Evolutionary conservation across 2,888 invertebrate genomes (phyloP), one percentile per base, ranked within the genome.

Genomic region (Rugalucina vietnamica): DNA sequence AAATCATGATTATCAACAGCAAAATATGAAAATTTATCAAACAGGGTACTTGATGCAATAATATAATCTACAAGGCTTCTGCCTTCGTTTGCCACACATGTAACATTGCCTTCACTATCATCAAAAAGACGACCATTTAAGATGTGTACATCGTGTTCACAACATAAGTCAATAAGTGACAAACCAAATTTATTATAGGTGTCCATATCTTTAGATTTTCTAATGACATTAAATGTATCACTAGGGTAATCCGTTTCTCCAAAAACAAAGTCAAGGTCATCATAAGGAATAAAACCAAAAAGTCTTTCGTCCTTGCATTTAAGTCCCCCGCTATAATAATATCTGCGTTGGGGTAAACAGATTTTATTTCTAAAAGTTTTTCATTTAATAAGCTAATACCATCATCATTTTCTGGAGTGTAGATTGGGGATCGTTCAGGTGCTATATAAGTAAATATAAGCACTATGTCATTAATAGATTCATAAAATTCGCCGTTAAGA

Each of bases 311-410:
- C n/a, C 84, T n/a, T 18, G 84, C 72, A 43, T 84, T 84, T 21
- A 84, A 32, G 36, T 84, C 84, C 3, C 84, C 84, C n/a, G 77
- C 76, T n/a, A 84, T 71, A 0, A 80, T 29, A 29, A 84, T 37
- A 32, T 71, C 32, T 10, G 75, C 71, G 32, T 79, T 36, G 4
- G 36, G 32, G 43, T 76, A 72, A 12, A 79, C 75, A 43, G 71
- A 54, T 57, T 60, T 37, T 34, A 83, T 79, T 4, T 37, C 12
- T 14, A 65, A 29, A 12, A 82, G 21, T 74, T 78, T 82, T 21
- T 82, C 49, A 39, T 43, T 65, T 29, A 82, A 43, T 24, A 57
- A 50, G 14, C 72, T 76, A 36, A 84, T 76, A 24, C 80, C 80
- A 70, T 77, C 49, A 39, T 69, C 36, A 74, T 80, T 84, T 50